phyloP scores from a whole-genome alignment of 1,140 invertebrate species.

The Penaeus indicus region DNA sequence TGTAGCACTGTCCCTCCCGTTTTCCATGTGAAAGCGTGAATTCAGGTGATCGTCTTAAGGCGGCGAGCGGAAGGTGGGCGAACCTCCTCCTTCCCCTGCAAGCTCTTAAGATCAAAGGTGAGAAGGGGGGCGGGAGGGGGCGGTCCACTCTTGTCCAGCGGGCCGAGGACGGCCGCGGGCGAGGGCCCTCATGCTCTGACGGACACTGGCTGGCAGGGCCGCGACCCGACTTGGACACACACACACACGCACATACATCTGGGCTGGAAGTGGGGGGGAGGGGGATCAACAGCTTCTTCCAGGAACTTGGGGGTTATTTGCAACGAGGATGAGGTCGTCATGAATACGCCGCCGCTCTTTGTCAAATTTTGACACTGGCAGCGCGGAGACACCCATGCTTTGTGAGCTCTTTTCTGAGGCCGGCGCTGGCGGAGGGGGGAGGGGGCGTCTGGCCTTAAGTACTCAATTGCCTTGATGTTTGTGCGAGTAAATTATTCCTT shows the following conservation, averaged over 20 bases:
- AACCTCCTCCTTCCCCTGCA: too few species aligned
- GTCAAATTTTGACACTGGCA: too few species aligned
- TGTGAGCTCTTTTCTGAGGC: too few species aligned
- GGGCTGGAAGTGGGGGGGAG: too few species aligned
- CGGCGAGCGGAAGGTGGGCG: too few species aligned
- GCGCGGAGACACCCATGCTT: too few species aligned
- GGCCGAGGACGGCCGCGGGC: constrained; percentile 42
- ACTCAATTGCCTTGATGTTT: constrained; percentile 25
- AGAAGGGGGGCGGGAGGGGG: constrained; percentile 1
- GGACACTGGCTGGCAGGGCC: constrained; percentile 39
- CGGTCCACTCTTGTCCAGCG: constrained; percentile 35
- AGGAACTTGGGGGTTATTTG: constrained; percentile 47
- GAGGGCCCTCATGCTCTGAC: constrained; percentile 43
- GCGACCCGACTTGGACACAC: constrained; percentile 3
- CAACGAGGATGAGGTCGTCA: not conserved
- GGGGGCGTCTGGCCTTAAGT: too few species aligned
- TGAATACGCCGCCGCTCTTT: too few species aligned
- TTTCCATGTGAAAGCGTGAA: too few species aligned
- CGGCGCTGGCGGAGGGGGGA: too few species aligned
- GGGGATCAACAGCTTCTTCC: constrained; percentile 6
- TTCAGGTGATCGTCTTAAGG: too few species aligned
- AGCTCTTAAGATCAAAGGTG: constrained; percentile 36
- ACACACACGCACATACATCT: not conserved
- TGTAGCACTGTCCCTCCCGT: too few species aligned
- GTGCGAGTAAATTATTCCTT: constrained; percentile 18